Evolutionary conservation across 2,113 vertebrate genomes (phyloP).

Genomic region (Oncorhynchus gorbuscha): DNA sequence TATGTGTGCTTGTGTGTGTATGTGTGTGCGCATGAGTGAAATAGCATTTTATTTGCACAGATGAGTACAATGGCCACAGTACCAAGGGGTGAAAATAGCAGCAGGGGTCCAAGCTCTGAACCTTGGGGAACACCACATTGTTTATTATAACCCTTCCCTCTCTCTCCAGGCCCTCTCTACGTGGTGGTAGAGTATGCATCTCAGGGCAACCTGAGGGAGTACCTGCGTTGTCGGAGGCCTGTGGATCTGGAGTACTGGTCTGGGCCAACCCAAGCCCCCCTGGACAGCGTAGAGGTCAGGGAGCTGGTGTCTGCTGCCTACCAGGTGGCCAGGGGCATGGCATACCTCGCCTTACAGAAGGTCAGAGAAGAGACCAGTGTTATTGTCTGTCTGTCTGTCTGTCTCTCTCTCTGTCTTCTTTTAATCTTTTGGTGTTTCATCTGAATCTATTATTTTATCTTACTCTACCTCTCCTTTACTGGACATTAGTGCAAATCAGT

Average conservation of each 20-base stretch:
- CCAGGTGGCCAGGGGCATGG: conserved; percentile 92
- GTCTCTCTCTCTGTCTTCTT: too few relatives aligned
- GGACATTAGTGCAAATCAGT: too few relatives aligned
- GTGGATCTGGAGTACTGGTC: conserved; percentile 88
- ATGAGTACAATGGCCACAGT: background rate
- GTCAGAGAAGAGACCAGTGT: conserved; percentile 57
- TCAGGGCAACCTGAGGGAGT: conserved; percentile 89
- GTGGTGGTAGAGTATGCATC: conserved; percentile 93
- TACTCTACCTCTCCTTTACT: too few relatives aligned
- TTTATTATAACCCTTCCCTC: too few relatives aligned
- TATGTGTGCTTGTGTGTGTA: background rate
- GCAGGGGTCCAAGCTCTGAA: too few relatives aligned
- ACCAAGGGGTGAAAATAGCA: background rate
- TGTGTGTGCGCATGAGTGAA: too few relatives aligned
- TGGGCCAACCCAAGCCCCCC: conserved; percentile 71
- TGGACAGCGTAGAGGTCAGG: conserved; percentile 82
- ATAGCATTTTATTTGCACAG: background rate
- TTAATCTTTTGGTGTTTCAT: too few relatives aligned
- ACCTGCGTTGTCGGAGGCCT: conserved; percentile 82
- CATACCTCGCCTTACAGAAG: conserved; percentile 92
- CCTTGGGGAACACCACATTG: too few relatives aligned
- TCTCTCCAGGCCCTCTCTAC: conserved; percentile 82
- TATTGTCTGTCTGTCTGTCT: too few relatives aligned
- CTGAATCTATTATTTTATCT: too few relatives aligned
- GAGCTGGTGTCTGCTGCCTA: conserved; percentile 91